Percentiles rank a stretch among this genome's conserved stretches.
These are phyloP conservation scores for Sinocyclocheilus maitianheensis DNA, from an alignment of 2,113 vertebrate genomes.

Conservation along the genomic window DNA sequence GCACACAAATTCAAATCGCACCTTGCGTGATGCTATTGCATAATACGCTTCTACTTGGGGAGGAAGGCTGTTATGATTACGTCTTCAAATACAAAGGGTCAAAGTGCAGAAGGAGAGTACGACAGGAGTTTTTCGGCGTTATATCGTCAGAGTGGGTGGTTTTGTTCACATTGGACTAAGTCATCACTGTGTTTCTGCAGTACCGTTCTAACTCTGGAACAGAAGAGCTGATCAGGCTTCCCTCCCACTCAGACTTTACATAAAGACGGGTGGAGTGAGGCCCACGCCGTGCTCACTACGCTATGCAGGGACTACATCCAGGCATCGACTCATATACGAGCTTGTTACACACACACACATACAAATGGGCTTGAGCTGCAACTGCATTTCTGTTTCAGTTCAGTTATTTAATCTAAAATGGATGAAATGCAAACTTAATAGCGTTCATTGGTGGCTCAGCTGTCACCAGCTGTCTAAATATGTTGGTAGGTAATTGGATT, in stretches of 20 bases:
- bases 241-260: constrained; percentile 72
- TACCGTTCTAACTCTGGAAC: constrained; percentile 32
- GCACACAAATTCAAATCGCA: neutral
- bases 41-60: neutral
- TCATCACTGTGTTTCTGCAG: constrained; percentile 17
- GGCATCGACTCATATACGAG: constrained; percentile 1
- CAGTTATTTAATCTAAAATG: neutral
- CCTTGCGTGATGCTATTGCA: neutral
- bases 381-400: constrained; percentile 32
- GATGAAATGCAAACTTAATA: neutral
- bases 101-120: neutral
- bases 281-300: constrained; percentile 60
- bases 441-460: neutral
- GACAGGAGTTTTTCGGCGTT: neutral
- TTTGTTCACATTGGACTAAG: constrained; percentile 20
- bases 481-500: neutral
- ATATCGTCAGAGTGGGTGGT: constrained; percentile 24
- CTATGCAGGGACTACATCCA: constrained; percentile 9
- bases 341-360: constrained; percentile 15
- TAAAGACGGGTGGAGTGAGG: constrained; percentile 64
- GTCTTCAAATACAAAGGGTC: neutral
- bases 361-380: neutral
- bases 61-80: neutral
- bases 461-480: neutral
- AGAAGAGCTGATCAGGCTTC: constrained; percentile 48